Conservation (phyloP, 2,113 vertebrate species). For the Clarias magur region DNA sequence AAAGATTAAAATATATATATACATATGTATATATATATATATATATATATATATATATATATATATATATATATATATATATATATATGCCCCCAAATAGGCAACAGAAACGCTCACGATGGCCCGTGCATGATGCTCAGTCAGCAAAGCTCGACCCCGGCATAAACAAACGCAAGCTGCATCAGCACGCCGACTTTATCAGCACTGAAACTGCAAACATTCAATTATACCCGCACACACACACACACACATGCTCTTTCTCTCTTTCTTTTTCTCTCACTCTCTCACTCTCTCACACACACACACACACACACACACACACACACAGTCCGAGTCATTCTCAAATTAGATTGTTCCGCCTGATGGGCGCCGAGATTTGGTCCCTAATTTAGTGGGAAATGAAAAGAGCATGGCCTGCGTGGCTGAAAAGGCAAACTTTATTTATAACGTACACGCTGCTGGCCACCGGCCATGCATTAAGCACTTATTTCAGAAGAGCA, state of each 20-base stretch:
- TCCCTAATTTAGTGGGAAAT: slow-evolving; percentile 58
- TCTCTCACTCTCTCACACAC: neutral
- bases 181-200: slow-evolving; percentile 52
- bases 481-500: slow-evolving; percentile 61
- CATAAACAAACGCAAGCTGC: slow-evolving; percentile 6
- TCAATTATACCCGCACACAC: slow-evolving; percentile 53
- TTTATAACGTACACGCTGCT: slow-evolving; percentile 69
- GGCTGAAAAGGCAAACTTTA: slow-evolving; percentile 74
- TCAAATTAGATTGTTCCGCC: slow-evolving; percentile 63
- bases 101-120: slow-evolving; percentile 50
- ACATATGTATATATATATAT: no score
- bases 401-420: slow-evolving; percentile 59
- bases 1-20: neutral
- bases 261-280: neutral
- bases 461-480: slow-evolving; percentile 64
- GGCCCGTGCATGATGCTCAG: slow-evolving; percentile 54
- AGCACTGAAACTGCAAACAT: slow-evolving; percentile 60
- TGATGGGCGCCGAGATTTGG: slow-evolving; percentile 58
- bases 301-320: slow-evolving; percentile 12
- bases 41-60: no score
- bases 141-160: slow-evolving; percentile 56
- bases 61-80: no score
- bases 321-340: slow-evolving; percentile 57
- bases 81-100: neutral
- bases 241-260: neutral